A percentile compares a stretch with the other conserved stretches of the same genome.
Evolutionary conservation across 2,113 vertebrate genomes (phyloP).

Genomic region (Tinamus guttatus): DNA sequence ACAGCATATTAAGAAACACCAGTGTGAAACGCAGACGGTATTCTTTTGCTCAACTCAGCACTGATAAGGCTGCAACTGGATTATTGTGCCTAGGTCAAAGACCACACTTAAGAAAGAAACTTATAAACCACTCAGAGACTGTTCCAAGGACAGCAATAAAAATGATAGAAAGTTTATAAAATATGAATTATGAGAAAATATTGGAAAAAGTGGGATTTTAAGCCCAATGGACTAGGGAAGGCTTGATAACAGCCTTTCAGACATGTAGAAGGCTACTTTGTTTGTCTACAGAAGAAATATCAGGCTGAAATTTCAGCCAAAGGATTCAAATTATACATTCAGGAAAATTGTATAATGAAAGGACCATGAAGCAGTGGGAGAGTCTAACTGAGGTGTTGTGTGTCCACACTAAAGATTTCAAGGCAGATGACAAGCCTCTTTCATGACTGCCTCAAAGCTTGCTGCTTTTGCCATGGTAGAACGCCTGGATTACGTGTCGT

Average conservation of each 20-base stretch:
- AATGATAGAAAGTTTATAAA: neutral
- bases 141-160: slow-evolving; percentile 6
- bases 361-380: neutral
- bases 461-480: neutral
- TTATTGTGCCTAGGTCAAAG: neutral
- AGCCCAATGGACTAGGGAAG: neutral
- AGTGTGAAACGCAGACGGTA: neutral
- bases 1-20: neutral
- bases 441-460: neutral
- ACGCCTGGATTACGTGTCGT: neutral
- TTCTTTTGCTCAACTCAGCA: neutral
- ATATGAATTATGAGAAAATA: neutral
- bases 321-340: neutral
- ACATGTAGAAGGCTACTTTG: neutral
- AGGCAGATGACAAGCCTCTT: neutral
- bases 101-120: slow-evolving; percentile 28
- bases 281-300: neutral
- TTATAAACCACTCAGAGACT: neutral
- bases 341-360: neutral
- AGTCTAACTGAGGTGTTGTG: neutral
- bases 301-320: neutral
- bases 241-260: neutral
- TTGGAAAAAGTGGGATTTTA: neutral
- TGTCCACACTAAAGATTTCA: neutral
- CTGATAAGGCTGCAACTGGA: slow-evolving; percentile 17